phyloP scores from a whole-genome alignment of 2,113 vertebrate genomes.

The Takifugu bimaculatus region DNA sequence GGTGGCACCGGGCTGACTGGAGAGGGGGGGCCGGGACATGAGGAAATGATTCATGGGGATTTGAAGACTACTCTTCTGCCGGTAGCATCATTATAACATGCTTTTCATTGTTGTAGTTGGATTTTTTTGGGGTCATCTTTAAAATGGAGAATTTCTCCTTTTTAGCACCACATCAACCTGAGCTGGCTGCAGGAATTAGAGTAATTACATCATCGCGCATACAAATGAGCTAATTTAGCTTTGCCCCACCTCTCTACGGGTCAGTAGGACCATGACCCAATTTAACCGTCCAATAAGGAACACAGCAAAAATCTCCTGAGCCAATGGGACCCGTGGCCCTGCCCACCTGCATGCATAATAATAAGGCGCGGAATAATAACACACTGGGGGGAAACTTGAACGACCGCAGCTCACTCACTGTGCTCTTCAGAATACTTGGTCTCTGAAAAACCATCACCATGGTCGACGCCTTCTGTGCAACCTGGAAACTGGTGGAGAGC shows the following conservation, averaged over 20 bases:
- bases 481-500: slow-evolving; percentile 90
- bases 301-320: slow-evolving; percentile 49
- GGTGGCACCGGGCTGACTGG: background rate
- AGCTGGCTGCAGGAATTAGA: slow-evolving; percentile 17
- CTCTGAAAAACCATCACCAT: slow-evolving; percentile 68
- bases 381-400: slow-evolving; percentile 19
- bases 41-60: background rate
- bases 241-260: background rate
- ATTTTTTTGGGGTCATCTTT: too few relatives aligned
- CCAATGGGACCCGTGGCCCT: slow-evolving; percentile 52
- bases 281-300: slow-evolving; percentile 49
- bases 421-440: slow-evolving; percentile 40
- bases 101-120: too few relatives aligned
- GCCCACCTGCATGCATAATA: slow-evolving; percentile 54
- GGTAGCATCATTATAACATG: background rate
- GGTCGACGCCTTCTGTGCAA: slow-evolving; percentile 91
- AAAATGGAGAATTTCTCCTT: background rate
- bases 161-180: background rate
- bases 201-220: slow-evolving; percentile 43
- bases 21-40: background rate
- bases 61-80: too few relatives aligned
- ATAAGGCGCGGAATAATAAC: slow-evolving; percentile 43
- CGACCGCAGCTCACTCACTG: slow-evolving; percentile 34
- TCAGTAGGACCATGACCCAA: slow-evolving; percentile 42
- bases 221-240: slow-evolving; percentile 40